Base-by-base conservation (phyloP, 2,797 vertebrate genomes). In the Cirrhinus molitorella region DNA sequence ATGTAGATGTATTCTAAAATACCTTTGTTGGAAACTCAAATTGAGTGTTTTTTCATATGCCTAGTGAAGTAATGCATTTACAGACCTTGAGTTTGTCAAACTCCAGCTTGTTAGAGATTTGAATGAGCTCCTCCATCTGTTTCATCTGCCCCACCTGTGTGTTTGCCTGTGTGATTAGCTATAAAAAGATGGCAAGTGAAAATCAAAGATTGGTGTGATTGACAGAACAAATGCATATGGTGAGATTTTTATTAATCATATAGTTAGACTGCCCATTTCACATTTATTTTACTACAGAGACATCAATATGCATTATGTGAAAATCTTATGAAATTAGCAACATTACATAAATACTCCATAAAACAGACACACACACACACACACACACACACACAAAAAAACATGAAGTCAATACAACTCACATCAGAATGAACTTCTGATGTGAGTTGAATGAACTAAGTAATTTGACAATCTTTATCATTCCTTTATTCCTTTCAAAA, bases 131-230 rank as follows among this genome's bases (percentile, higher is more conserved):
- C 63, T 96, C 95, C 0, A 95, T 95, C 88, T 95, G 94, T 77
- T 94, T 95, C 95, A 96, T 96, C 67, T 94, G 93, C 0, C 95
- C 95, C 14, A 96, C 95, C 87, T 95, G 94, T 0, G 91, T 90
- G 43, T 95, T 96, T 70, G 95, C 95, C 0, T 95, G 93, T 79
- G 92, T 92, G 12, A 95, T 95, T 59, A 96, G 94, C 95, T 96
- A 81, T 43, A 89, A 55, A 73, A 70, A 6, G n/a, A 21, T 21
- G 55, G 53, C n/a, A 61, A 45, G 23, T 55, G 4, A 61, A 40
- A 19, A n/a, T 47, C 16, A 74, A 74, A 65, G 70, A 14, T 63
- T 21, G 45, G 51, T 28, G 31, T 72, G 25, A 51, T 31, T 9
- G 61, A 2, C 23, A 70, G 7, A 45, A 49, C 10, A 72, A 72